phyloP scores from a whole-genome alignment of 2,888 invertebrate genomes.

The Euplagia quadripunctaria region DNA sequence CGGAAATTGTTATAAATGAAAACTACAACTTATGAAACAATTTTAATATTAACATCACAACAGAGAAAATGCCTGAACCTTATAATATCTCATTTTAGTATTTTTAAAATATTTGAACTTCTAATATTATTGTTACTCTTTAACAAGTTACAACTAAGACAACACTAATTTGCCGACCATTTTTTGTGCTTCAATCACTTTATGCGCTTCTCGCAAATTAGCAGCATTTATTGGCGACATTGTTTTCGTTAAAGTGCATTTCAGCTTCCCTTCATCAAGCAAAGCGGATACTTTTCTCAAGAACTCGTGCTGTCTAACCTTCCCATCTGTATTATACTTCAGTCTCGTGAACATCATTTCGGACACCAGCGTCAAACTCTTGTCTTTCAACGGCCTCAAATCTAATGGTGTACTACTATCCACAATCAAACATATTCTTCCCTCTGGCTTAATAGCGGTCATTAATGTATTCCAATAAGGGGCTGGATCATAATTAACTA shows the following conservation, averaged over 20 bases:
- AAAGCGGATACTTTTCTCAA: conserved; percentile 67
- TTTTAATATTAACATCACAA: background rate
- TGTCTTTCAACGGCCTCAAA: conserved; percentile 71
- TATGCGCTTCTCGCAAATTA: conserved; percentile 76
- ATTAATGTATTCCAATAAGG: conserved; percentile 79
- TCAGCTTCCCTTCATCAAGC: conserved; percentile 71
- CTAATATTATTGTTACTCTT: background rate
- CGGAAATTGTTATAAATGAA: background rate
- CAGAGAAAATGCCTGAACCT: background rate
- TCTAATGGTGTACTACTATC: conserved; percentile 76
- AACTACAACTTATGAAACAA: background rate
- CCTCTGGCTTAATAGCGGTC: conserved; percentile 76
- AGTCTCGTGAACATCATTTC: conserved; percentile 78
- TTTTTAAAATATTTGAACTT: background rate
- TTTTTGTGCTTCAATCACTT: conserved; percentile 70
- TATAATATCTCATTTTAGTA: background rate
- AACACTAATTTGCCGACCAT: conserved; percentile 78
- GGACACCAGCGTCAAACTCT: conserved; percentile 75
- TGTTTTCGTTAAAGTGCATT: conserved; percentile 69
- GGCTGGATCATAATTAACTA: conserved; percentile 79
- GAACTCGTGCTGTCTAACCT: conserved; percentile 71
- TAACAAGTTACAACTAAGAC: background rate
- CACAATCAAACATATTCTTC: conserved; percentile 77
- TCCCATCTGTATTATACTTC: conserved; percentile 77
- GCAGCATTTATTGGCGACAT: conserved; percentile 77